phyloP scores from a whole-genome alignment of 2,888 invertebrate species.

The Itoplectis maculator region DNA sequence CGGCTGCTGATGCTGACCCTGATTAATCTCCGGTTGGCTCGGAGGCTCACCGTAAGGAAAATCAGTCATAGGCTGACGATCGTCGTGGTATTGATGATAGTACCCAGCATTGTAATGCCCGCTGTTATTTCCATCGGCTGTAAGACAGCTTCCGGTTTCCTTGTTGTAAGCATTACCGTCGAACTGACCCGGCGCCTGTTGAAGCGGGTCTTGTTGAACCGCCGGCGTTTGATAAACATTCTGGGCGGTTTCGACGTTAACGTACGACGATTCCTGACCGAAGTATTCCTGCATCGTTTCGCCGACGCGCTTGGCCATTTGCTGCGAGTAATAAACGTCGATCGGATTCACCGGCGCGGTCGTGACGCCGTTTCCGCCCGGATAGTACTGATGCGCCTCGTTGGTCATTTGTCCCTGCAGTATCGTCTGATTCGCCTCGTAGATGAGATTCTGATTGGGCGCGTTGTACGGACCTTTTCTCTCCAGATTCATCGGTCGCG shows the following conservation, averaged over 20 bases:
- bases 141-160: constrained; percentile 8
- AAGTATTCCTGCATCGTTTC: constrained; percentile 66
- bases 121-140: constrained; percentile 34
- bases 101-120: constrained; percentile 46
- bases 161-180: constrained; percentile 39
- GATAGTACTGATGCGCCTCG: constrained; percentile 63
- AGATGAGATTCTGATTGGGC: constrained; percentile 30
- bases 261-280: constrained; percentile 15
- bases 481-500: constrained; percentile 41
- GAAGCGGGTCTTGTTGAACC: not conserved
- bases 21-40: constrained; percentile 36
- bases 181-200: constrained; percentile 10
- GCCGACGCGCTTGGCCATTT: constrained; percentile 64
- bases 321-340: constrained; percentile 72
- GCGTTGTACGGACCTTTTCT: constrained; percentile 42
- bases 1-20: too few species aligned
- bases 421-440: constrained; percentile 44
- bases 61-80: constrained; percentile 51
- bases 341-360: constrained; percentile 60
- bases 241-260: constrained; percentile 7
- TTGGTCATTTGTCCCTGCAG: constrained; percentile 25
- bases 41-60: constrained; percentile 48
- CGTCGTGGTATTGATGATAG: constrained; percentile 53
- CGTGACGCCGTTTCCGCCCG: constrained; percentile 56
- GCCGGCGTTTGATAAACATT: constrained; percentile 23